Evolutionary conservation across 2,797 vertebrate species (phyloP), one percentile per base, ranked within the genome.

Genomic region (Astyanax mexicanus): DNA sequence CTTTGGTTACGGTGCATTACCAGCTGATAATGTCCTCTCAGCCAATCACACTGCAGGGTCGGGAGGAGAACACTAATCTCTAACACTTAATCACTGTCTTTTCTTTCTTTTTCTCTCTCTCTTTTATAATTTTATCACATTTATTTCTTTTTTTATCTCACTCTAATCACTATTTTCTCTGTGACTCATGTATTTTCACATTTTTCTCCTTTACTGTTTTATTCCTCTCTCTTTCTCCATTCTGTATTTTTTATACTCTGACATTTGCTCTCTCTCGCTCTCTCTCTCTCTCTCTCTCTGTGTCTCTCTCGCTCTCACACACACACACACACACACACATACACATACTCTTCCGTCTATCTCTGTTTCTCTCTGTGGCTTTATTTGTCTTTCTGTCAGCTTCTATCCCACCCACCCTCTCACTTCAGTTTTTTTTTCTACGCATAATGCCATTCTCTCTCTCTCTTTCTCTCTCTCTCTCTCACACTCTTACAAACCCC

Each of bases 401-500:
- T 35, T 32, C 55, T 37, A 15, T 38, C 55, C 13, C 42, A 47
- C 40, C 6, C 38, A 27, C 60, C 29, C 58, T 37, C 55, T 71
- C 27, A 15, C 8, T 37, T 29, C 44, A 52, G 21, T n/a, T 7
- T 37, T 13, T 65, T 25, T 44, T n/a, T n/a, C n/a, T n/a, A n/a
- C n/a, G n/a, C 11, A 8, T 19, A 21, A n/a, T n/a, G n/a, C n/a
- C 37, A 38, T 29, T 23, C 49, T 55, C 13, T 70, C 21, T 12
- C 11, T 47, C 29, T 67, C 27, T 51, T 65, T 68, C 51, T 29
- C 58, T 37, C 55, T 71, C 21, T 42, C 44, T 44, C 29, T n/a
- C 6, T 37, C n/a, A 65, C 37, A 44, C 37, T 19, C 11, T 47
- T n/a, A n/a, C n/a, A n/a, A n/a, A n/a, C 29, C 67, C 27, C 51